Evolutionary conservation across 2,888 invertebrate species (phyloP).

Genomic region (Zaprionus lineosus): DNA sequence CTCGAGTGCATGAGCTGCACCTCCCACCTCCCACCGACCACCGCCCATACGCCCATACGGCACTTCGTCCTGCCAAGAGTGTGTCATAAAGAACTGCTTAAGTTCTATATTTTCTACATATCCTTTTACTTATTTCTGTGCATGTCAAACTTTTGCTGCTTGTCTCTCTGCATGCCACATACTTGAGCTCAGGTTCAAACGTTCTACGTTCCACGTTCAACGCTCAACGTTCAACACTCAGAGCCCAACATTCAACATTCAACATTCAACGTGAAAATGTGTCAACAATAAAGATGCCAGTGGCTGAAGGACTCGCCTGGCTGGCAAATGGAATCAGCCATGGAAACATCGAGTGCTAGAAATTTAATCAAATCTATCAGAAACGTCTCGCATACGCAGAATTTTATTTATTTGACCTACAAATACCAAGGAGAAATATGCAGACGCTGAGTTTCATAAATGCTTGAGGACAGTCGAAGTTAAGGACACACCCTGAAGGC

Average conservation of each 20-base stretch:
- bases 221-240: too few species aligned
- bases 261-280: slow-evolving; percentile 51
- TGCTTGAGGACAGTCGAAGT: too few species aligned
- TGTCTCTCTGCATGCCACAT: slow-evolving; percentile 12
- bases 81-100: slow-evolving; percentile 21
- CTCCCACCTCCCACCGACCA: too few species aligned
- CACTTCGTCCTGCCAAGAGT: slow-evolving; percentile 5
- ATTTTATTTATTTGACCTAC: slow-evolving; percentile 35
- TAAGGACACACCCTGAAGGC: too few species aligned
- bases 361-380: slow-evolving; percentile 57
- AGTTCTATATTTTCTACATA: slow-evolving; percentile 39
- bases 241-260: slow-evolving; percentile 40
- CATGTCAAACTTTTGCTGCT: slow-evolving; percentile 1
- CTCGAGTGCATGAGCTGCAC: slow-evolving; percentile 44
- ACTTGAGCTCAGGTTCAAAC: slow-evolving; percentile 12
- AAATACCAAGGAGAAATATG: slow-evolving; percentile 10
- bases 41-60: too few species aligned
- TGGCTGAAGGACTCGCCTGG: slow-evolving; percentile 12
- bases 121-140: neutral
- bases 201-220: slow-evolving; percentile 45
- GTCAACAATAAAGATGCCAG: slow-evolving; percentile 50
- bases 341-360: slow-evolving; percentile 23
- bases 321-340: slow-evolving; percentile 42
- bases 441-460: slow-evolving; percentile 7
- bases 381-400: slow-evolving; percentile 21